phyloP scores from a whole-genome alignment of 2,888 invertebrate species.

The Erebia palarica region DNA sequence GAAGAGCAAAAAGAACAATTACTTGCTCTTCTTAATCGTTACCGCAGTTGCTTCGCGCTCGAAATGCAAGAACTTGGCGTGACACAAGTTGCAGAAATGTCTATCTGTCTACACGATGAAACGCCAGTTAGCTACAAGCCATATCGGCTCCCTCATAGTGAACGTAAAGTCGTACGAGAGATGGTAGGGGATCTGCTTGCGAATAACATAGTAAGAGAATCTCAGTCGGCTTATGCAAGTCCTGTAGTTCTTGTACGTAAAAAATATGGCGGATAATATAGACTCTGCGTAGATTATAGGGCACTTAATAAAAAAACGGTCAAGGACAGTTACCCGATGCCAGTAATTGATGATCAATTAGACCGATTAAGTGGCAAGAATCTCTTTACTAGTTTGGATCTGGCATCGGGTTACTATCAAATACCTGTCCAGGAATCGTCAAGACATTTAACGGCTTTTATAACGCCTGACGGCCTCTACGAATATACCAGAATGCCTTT shows the following conservation, averaged over 20 bases:
- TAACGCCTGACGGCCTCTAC: slow-evolving; percentile 29
- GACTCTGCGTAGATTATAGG: slow-evolving; percentile 11
- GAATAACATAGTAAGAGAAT: not conserved
- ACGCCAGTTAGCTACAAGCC: too few relatives aligned
- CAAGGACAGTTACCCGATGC: slow-evolving; percentile 10
- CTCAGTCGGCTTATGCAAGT: not conserved
- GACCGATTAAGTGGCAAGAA: not conserved
- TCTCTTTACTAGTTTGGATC: not conserved
- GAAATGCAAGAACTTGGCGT: too few relatives aligned
- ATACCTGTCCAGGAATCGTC: not conserved
- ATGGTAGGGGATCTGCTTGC: not conserved
- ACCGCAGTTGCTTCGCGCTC: too few relatives aligned
- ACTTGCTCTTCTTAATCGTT: too few relatives aligned
- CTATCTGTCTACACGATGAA: too few relatives aligned
- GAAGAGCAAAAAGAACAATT: too few relatives aligned
- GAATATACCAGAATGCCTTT: slow-evolving; percentile 20
- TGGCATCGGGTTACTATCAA: not conserved
- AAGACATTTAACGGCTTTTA: slow-evolving; percentile 20
- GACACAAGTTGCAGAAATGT: too few relatives aligned
- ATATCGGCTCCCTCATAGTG: not conserved
- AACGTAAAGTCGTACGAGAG: not conserved
- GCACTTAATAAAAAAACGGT: slow-evolving; percentile 8
- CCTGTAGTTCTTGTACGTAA: slow-evolving; percentile 2
- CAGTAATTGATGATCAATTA: slow-evolving; percentile 7
- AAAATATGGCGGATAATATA: not conserved